Evolutionary conservation across 2,888 invertebrate genomes (phyloP).

Genomic region (Sinelater perroti): DNA sequence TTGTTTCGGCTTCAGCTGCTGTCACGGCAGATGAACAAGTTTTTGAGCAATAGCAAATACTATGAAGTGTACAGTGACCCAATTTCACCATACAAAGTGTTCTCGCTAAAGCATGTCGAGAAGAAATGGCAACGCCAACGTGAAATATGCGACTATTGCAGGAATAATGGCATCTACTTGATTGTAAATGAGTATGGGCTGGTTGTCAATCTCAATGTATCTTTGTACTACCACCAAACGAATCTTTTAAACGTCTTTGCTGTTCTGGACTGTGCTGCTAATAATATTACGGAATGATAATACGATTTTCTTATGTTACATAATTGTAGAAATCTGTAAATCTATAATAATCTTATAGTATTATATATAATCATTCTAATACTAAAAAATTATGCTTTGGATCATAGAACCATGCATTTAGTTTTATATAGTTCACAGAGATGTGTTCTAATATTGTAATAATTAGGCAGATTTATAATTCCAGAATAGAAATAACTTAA

Average conservation of each 20-base stretch:
- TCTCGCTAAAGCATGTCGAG: constrained; percentile 42
- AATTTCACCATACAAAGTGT: constrained; percentile 53
- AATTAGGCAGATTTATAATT: too few species aligned
- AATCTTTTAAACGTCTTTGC: constrained; percentile 45
- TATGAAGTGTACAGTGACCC: constrained; percentile 51
- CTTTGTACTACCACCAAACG: constrained; percentile 42
- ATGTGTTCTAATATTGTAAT: too few species aligned
- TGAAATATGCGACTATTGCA: constrained; percentile 48
- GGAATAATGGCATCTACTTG: constrained; percentile 49
- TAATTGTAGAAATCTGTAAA: too few species aligned
- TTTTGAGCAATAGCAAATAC: constrained; percentile 42
- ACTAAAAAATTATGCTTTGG: too few species aligned
- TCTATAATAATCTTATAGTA: too few species aligned
- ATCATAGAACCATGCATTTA: too few species aligned
- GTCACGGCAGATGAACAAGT: constrained; percentile 48
- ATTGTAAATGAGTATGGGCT: constrained; percentile 48
- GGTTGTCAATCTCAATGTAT: constrained; percentile 51
- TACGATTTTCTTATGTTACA: too few species aligned
- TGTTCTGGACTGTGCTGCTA: constrained; percentile 45
- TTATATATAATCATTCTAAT: too few species aligned
- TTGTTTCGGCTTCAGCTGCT: constrained; percentile 66
- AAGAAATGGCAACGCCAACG: constrained; percentile 35
- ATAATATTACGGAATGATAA: too few species aligned
- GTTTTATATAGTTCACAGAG: too few species aligned
- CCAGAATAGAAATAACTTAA: too few species aligned